A percentile compares a stretch with the other conserved stretches of the same genome.
These are phyloP conservation scores for Drosophila azteca DNA, from an alignment of 1,140 invertebrate genomes.

Conservation along the genomic window DNA sequence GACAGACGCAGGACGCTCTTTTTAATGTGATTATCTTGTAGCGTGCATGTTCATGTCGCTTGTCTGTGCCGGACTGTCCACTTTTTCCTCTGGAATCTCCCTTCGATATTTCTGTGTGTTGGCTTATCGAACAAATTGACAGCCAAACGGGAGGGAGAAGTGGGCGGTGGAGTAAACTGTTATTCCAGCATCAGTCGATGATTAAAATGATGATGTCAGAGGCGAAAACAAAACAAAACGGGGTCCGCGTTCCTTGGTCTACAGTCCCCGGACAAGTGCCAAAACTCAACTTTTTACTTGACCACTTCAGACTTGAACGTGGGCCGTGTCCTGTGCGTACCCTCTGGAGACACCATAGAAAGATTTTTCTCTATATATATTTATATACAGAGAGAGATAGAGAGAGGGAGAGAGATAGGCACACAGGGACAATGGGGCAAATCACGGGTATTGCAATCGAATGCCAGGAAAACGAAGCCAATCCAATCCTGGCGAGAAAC, in stretches of 20 bases:
- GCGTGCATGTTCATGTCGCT: constrained; percentile 75
- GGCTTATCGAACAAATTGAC: constrained; percentile 78
- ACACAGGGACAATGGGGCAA: constrained; percentile 54
- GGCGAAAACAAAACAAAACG: constrained; percentile 57
- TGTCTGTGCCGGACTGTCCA: constrained; percentile 39
- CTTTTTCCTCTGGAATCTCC: too few relatives aligned
- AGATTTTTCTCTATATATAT: too few relatives aligned
- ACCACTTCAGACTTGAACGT: constrained; percentile 64
- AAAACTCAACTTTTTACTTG: constrained; percentile 79
- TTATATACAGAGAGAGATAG: background rate
- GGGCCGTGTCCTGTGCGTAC: constrained; percentile 21
- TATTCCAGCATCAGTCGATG: constrained; percentile 57
- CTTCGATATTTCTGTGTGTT: constrained; percentile 33
- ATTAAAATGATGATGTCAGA: constrained; percentile 82
- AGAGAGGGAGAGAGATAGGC: background rate
- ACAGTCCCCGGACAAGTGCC: constrained; percentile 58
- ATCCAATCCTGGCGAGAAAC: constrained; percentile 30
- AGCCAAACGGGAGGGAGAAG: constrained; percentile 28
- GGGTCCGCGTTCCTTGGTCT: background rate
- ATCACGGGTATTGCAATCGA: constrained; percentile 58
- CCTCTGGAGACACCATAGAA: constrained; percentile 21
- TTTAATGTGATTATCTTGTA: constrained; percentile 83
- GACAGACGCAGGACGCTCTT: constrained; percentile 42
- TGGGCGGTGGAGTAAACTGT: constrained; percentile 26
- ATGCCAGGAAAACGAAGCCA: constrained; percentile 59